Base-by-base conservation (phyloP, 2,797 vertebrate genomes). In the Gadopsis bispinosus region DNA sequence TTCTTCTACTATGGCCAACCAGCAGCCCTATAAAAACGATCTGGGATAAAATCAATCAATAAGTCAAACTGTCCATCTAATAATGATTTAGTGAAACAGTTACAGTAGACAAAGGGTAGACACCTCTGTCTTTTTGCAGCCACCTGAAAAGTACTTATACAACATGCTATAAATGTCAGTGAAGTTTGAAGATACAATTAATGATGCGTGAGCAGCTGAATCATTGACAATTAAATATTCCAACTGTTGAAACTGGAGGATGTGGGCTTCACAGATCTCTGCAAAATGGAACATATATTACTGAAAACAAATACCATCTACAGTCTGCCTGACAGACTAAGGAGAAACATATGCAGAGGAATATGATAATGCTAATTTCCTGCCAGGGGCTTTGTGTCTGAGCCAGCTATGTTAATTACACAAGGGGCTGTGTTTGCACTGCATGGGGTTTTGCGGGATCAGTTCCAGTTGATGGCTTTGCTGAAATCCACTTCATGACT, bases 321-420 rank as follows among this genome's bases (percentile, higher is more conserved):
- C 74, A 72, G 22, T 76, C 51, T 79, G 75, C 79, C 60, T 77
- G 61, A 77, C 54, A 66, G 60, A 75, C 83, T 90, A 88, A 94
- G 22, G 47, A 69, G 79, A 93, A 94, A 91, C 92, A 93, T 88
- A 92, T 93, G 91, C 71, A 82, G 75, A 80, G 65, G 69, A 92
- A 93, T 88, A 89, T 80, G 81, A 89, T 91, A 85, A 91, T 65
- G 56, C 83, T 77, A 69, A 92, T 93, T 94, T 94, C 93, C 91
- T 94, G 91, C 85, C 83, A 85, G 75, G 55, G 72, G 59, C 86
- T 91, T 90, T 92, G 69, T 81, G 51, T 81, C 29, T 41, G 26
- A 81, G 84, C 83, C 89, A 93, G 87, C 56, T 87, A 91, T 91
- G 92, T 86, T 91, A 91, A 92, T 92, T 87, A 81, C 75, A 84